Percentiles rank a stretch among this genome's conserved stretches.
These are phyloP conservation scores for Trichomycterus rosablanca DNA, from an alignment of 2,113 vertebrate genomes.

Conservation along the genomic window DNA sequence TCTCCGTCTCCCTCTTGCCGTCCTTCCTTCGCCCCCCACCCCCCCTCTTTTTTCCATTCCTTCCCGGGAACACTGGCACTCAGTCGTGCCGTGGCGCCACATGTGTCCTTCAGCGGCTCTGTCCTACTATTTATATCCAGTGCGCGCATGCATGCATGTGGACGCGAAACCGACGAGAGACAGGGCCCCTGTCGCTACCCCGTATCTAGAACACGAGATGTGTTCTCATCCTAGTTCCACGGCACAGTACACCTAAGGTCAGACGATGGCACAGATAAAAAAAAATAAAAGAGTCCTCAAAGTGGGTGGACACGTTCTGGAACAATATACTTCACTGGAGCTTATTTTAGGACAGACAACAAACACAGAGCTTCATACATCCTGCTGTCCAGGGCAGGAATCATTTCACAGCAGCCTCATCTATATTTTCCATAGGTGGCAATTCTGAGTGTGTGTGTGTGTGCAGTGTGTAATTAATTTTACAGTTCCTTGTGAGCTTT, in stretches of 20 bases:
- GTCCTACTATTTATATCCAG: constrained; percentile 34
- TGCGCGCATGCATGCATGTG: background rate
- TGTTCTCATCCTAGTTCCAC: too few relatives aligned
- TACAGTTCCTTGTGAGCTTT: background rate
- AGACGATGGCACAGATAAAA: too few relatives aligned
- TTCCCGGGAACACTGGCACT: constrained; percentile 36
- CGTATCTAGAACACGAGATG: too few relatives aligned
- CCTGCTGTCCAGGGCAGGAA: background rate
- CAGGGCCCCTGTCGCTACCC: too few relatives aligned
- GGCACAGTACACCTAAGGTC: too few relatives aligned
- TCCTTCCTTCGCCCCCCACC: constrained; percentile 45
- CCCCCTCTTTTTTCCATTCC: constrained; percentile 38
- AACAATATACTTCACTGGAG: constrained; percentile 50
- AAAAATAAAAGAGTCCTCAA: constrained; percentile 38
- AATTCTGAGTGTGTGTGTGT: background rate
- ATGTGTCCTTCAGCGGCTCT: constrained; percentile 31
- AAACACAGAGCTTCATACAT: constrained; percentile 21
- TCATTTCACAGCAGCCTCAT: background rate
- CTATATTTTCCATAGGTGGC: background rate
- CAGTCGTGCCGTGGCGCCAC: constrained; percentile 20
- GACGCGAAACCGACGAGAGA: background rate
- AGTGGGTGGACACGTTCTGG: constrained; percentile 57
- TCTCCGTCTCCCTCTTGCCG: constrained; percentile 48
- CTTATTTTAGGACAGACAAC: constrained; percentile 58
- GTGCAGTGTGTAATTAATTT: too few relatives aligned